Percentiles rank a stretch among this genome's conserved stretches.
Evolutionary conservation across 2,888 invertebrate species (phyloP).

Genomic region (Tetramorium bicarinatum): DNA sequence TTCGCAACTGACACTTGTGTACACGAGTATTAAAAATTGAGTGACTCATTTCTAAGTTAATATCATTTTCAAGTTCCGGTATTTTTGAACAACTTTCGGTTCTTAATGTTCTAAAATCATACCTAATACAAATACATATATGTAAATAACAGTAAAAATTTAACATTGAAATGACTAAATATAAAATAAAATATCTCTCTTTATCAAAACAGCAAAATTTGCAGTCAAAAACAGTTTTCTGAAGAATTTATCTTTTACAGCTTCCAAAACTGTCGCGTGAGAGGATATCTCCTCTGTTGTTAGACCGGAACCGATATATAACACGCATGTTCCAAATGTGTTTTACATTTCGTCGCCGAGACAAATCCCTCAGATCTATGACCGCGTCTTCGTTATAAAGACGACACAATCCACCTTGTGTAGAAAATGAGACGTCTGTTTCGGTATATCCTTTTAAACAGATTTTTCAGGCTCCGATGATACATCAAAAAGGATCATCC

Average conservation of each 20-base stretch:
- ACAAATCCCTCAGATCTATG: slow-evolving; percentile 80
- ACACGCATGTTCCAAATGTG: slow-evolving; percentile 74
- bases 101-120: background rate
- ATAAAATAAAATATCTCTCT: background rate
- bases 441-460: slow-evolving; percentile 73
- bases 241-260: slow-evolving; percentile 16
- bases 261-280: slow-evolving; percentile 35
- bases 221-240: background rate
- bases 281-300: slow-evolving; percentile 1
- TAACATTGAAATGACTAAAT: background rate
- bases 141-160: background rate
- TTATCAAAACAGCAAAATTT: background rate
- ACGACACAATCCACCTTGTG: slow-evolving; percentile 80
- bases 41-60: background rate
- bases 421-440: slow-evolving; percentile 67
- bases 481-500: slow-evolving; percentile 71
- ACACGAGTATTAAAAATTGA: background rate
- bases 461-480: slow-evolving; percentile 57
- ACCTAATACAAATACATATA: background rate
- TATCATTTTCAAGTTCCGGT: background rate
- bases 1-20: background rate
- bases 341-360: slow-evolving; percentile 78
- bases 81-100: background rate
- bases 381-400: slow-evolving; percentile 65
- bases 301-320: slow-evolving; percentile 81